A percentile compares a stretch with the other conserved stretches of the same genome.
These are phyloP conservation scores for Lepisosteus oculatus DNA, from an alignment of 2,113 vertebrate genomes.

Conservation along the genomic window DNA sequence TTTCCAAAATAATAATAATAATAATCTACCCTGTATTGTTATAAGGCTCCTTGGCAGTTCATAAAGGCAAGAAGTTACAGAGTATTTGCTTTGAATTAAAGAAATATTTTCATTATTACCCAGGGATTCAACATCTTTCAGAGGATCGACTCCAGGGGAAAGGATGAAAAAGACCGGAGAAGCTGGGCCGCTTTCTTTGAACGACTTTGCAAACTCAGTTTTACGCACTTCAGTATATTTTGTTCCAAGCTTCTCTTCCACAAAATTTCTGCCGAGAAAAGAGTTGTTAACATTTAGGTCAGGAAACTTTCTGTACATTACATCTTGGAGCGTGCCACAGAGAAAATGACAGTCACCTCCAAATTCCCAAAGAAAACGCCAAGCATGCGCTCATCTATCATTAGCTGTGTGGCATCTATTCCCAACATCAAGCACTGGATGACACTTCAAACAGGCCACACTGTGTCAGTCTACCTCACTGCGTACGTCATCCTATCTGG, in stretches of 20 bases:
- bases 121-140: conserved; percentile 60
- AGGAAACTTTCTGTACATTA: no score
- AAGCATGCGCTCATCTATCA: neutral
- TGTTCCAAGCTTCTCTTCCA: conserved; percentile 65
- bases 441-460: neutral
- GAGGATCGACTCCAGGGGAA: conserved; percentile 59
- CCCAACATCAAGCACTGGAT: neutral
- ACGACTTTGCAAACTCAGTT: conserved; percentile 64
- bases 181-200: conserved; percentile 60
- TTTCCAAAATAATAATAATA: no score
- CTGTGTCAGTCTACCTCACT: conserved; percentile 48
- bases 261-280: conserved; percentile 62
- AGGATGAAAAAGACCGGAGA: conserved; percentile 65
- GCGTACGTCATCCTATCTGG: conserved; percentile 60
- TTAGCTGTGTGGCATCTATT: neutral
- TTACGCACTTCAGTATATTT: conserved; percentile 68
- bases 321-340: no score
- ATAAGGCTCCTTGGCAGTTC: conserved; percentile 1
- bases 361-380: no score
- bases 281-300: neutral
- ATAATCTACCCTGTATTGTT: neutral
- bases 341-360: no score
- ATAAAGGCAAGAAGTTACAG: conserved; percentile 15
- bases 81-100: neutral
- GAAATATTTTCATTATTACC: conserved; percentile 38